These are phyloP conservation scores for Mesembrinibis cayennensis DNA, from an alignment of 2,113 vertebrate genomes.

Conservation along the genomic window DNA sequence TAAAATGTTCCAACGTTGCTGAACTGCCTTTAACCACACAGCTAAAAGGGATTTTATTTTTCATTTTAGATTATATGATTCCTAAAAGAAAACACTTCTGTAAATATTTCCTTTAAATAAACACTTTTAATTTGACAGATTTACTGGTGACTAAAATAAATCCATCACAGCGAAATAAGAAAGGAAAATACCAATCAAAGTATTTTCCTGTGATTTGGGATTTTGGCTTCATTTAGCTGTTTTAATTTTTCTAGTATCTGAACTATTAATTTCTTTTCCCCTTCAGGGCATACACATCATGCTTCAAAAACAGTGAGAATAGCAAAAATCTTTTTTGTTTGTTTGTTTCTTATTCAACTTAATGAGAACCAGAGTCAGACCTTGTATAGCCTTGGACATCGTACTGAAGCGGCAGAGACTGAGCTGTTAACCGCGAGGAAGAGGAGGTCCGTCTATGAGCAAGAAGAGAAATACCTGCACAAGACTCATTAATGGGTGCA, in stretches of 20 bases:
- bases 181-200: not conserved
- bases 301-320: not conserved
- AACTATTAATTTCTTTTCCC: slow-evolving; percentile 16
- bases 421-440: not conserved
- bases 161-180: not conserved
- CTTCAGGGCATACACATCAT: not conserved
- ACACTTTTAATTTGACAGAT: not conserved
- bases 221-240: not conserved
- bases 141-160: slow-evolving; percentile 10
- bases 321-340: not conserved
- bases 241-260: not conserved
- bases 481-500: rapidly evolving
- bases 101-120: not conserved
- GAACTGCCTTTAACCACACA: not conserved
- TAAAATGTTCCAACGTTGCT: not conserved
- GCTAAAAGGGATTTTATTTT: not conserved
- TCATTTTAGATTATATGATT: not conserved
- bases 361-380: not conserved
- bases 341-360: not conserved
- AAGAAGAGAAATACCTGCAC: not conserved
- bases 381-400: not conserved
- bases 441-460: not conserved
- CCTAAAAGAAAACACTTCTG: not conserved
- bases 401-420: not conserved
- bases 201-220: not conserved